Evolutionary conservation across 2,113 vertebrate genomes (phyloP).

Genomic region (Gallinago jamesoni): DNA sequence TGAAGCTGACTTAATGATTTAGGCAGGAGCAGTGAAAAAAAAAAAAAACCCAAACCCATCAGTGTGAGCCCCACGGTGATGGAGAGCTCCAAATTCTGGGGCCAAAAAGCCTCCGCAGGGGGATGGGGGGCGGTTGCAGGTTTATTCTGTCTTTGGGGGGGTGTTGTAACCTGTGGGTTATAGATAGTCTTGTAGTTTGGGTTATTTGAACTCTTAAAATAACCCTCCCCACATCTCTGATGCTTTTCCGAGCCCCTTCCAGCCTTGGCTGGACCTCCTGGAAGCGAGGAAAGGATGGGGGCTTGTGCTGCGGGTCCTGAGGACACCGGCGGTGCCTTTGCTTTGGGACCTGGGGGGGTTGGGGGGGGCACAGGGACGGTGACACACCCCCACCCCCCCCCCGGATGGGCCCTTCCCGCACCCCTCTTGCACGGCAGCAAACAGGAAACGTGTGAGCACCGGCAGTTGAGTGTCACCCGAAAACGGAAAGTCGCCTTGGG

Average conservation of each 20-base stretch:
- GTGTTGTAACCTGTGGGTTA: accelerated
- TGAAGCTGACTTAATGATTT: not conserved
- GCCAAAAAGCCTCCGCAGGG: accelerated
- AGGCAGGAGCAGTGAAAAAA: not conserved
- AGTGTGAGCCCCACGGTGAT: not conserved
- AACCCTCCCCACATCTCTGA: not conserved
- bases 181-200: accelerated
- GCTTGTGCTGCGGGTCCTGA: accelerated
- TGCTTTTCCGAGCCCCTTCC: not conserved
- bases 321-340: accelerated
- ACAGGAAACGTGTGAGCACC: slow-evolving; percentile 20
- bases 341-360: not conserved
- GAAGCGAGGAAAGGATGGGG: not conserved
- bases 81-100: not conserved
- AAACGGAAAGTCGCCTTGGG: slow-evolving; percentile 40
- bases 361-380: accelerated
- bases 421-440: not conserved
- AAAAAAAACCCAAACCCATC: too few species aligned
- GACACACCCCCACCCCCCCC: not conserved
- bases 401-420: not conserved
- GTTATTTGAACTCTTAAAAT: not conserved
- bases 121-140: not conserved
- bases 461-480: not conserved
- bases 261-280: accelerated
- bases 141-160: not conserved